Conservation (phyloP, 1,140 invertebrate species). For the Drosophila pruinosa region DNA sequence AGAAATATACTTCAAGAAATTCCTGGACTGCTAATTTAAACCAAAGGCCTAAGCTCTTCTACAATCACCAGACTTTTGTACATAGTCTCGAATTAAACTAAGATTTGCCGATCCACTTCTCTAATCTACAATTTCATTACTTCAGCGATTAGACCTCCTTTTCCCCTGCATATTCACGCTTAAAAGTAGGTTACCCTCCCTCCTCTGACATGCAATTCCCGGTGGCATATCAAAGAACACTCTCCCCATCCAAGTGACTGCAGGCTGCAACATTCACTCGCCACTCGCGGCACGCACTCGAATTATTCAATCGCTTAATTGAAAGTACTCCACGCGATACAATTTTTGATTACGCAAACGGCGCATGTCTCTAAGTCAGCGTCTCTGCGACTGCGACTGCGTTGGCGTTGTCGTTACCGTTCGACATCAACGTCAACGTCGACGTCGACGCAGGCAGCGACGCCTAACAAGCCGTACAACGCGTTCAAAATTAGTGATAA, state of each 20-base stretch:
- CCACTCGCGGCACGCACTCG: constrained; percentile 56
- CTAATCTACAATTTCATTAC: too few species aligned
- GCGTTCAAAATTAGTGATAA: constrained; percentile 78
- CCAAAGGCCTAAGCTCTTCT: too few species aligned
- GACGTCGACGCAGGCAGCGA: constrained; percentile 21
- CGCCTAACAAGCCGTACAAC: constrained; percentile 64
- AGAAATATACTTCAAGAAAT: too few species aligned
- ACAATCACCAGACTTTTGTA: too few species aligned
- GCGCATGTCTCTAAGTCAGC: constrained; percentile 49
- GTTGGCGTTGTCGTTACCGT: constrained; percentile 28
- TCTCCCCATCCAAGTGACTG: constrained; percentile 18
- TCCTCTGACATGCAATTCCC: not conserved
- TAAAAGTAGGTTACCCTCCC: not conserved
- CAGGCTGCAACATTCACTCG: constrained; percentile 56
- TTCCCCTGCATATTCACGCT: not conserved
- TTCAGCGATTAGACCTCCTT: too few species aligned
- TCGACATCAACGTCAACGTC: constrained; percentile 8
- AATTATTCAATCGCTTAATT: constrained; percentile 81
- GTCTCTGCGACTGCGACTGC: not conserved
- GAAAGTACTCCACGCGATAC: constrained; percentile 78
- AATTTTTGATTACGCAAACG: constrained; percentile 77
- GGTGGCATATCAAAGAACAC: constrained; percentile 33
- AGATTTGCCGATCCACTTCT: too few species aligned
- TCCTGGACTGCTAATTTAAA: too few species aligned
- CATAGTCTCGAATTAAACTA: too few species aligned